phyloP scores from a whole-genome alignment of 1,140 invertebrate species.

The Megalonaias nervosa region DNA sequence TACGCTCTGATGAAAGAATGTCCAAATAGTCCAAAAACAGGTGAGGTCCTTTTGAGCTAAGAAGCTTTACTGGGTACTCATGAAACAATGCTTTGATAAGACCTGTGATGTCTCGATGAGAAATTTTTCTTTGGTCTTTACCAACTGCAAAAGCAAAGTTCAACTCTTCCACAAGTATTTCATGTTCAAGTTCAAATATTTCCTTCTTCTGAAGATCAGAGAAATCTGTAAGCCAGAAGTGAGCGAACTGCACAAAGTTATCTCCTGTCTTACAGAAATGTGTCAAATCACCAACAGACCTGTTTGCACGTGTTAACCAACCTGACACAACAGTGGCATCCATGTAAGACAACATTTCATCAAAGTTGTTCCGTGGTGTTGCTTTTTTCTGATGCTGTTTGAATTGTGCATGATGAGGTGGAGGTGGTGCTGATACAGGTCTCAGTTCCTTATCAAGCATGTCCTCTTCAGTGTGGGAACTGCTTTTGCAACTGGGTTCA shows the following conservation, averaged over 20 bases:
- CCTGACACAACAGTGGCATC: constrained; percentile 69
- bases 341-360: constrained; percentile 61
- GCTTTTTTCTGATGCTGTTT: too few relatives aligned
- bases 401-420: background rate
- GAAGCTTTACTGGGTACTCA: constrained; percentile 66
- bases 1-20: constrained; percentile 63
- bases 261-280: constrained; percentile 57
- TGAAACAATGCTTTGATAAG: constrained; percentile 65
- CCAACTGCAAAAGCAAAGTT: constrained; percentile 66
- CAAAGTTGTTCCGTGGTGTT: constrained; percentile 48
- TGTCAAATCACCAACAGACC: constrained; percentile 52
- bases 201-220: constrained; percentile 62
- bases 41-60: constrained; percentile 59
- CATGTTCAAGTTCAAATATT: constrained; percentile 67
- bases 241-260: constrained; percentile 69
- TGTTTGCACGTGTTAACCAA: constrained; percentile 66
- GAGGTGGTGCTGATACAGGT: constrained; percentile 18
- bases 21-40: constrained; percentile 69
- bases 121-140: constrained; percentile 56
- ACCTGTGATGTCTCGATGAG: constrained; percentile 54
- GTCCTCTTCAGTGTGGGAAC: constrained; percentile 9
- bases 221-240: constrained; percentile 70
- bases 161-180: constrained; percentile 67
- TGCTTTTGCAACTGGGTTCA: background rate
- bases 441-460: constrained; percentile 22